These are phyloP conservation scores for Eupithecia subfuscata DNA, from an alignment of 2,888 invertebrate species.

Conservation along the genomic window DNA sequence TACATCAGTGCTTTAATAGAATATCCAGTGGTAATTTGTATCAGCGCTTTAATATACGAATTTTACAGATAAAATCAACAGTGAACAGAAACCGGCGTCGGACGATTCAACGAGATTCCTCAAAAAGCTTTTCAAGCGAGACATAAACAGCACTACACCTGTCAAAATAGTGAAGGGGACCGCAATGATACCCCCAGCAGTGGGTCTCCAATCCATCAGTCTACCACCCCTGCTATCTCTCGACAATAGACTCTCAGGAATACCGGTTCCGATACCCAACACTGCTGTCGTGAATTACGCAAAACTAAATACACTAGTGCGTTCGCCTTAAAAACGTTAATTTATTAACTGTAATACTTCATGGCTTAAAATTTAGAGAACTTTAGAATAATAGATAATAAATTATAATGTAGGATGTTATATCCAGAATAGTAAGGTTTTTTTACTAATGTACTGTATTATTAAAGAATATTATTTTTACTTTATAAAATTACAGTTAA, in stretches of 20 bases:
- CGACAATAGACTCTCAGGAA: conserved; percentile 66
- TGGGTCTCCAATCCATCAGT: conserved; percentile 64
- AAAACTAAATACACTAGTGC: conserved; percentile 67
- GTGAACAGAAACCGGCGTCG: neutral
- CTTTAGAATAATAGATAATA: neutral
- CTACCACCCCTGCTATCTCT: conserved; percentile 66
- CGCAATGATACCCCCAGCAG: conserved; percentile 63
- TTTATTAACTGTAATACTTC: neutral
- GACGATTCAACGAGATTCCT: conserved; percentile 35
- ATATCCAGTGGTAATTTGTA: too few relatives aligned
- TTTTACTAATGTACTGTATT: too few relatives aligned
- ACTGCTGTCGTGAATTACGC: conserved; percentile 73
- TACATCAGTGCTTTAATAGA: too few relatives aligned
- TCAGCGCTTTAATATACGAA: neutral
- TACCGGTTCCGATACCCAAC: conserved; percentile 76
- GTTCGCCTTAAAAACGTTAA: conserved; percentile 40
- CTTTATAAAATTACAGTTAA: too few relatives aligned
- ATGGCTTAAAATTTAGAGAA: neutral
- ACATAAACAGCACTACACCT: conserved; percentile 42
- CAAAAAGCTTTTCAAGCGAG: conserved; percentile 50
- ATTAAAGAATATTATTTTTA: too few relatives aligned
- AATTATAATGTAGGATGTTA: neutral
- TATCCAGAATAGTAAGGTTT: too few relatives aligned
- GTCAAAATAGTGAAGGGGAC: conserved; percentile 62
- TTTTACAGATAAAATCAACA: conserved; percentile 9